Percentiles rank a stretch among this genome's conserved stretches.
Conservation (phyloP, 2,888 invertebrate species). For the Heliconius charithonia region DNA sequence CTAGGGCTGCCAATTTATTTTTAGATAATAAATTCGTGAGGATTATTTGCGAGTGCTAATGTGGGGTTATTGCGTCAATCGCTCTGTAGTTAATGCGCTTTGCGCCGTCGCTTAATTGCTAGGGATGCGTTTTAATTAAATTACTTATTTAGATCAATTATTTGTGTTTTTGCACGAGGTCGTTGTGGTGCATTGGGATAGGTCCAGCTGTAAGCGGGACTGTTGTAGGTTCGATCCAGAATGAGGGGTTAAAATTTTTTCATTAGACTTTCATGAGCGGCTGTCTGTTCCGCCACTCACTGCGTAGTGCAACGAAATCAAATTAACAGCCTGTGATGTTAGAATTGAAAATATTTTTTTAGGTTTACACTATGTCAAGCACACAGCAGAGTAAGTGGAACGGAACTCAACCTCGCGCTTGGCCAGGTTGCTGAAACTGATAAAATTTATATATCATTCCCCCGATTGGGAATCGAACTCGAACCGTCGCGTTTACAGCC, state of each 20-base stretch:
- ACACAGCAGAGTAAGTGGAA: no score
- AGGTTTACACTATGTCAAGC: no score
- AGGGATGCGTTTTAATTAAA: constrained; percentile 18
- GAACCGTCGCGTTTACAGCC: no score
- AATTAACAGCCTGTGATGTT: neutral
- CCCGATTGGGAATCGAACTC: no score
- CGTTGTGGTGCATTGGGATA: no score
- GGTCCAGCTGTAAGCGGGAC: neutral
- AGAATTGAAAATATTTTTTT: neutral
- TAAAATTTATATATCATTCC: no score
- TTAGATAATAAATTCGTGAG: constrained; percentile 72
- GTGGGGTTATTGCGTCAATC: constrained; percentile 68
- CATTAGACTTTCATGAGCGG: no score
- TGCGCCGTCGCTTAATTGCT: constrained; percentile 32
- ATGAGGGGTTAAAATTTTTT: neutral
- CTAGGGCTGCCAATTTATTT: constrained; percentile 79
- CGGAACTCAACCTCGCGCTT: no score
- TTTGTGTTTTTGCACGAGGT: neutral
- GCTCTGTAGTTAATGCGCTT: constrained; percentile 40
- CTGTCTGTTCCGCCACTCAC: neutral
- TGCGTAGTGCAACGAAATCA: neutral
- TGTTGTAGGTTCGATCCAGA: neutral
- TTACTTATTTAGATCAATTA: constrained; percentile 7
- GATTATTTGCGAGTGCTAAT: constrained; percentile 68
- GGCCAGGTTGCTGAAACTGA: no score